Evolutionary conservation across 2,888 invertebrate species (phyloP).

Genomic region (Syrphus vitripennis): DNA sequence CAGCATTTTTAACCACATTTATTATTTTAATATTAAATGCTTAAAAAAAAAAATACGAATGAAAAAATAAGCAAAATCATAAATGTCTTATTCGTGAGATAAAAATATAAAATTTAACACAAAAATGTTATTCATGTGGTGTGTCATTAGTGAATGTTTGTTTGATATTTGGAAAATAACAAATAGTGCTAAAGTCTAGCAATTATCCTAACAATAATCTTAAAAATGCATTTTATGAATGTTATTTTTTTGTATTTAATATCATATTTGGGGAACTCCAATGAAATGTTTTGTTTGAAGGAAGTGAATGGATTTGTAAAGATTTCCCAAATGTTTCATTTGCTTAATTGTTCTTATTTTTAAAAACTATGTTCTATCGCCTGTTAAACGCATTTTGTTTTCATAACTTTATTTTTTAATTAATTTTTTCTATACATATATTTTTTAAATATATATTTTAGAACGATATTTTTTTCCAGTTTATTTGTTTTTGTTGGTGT

Average conservation of each 20-base stretch:
- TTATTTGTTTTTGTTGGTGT: constrained; percentile 27
- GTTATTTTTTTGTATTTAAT: not conserved
- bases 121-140: constrained; percentile 40
- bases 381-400: constrained; percentile 18
- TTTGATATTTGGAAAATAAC: constrained; percentile 16
- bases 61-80: constrained; percentile 14
- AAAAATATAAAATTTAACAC: constrained; percentile 2
- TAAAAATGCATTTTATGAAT: constrained; percentile 11
- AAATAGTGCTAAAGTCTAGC: constrained; percentile 5
- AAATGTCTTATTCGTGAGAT: not conserved
- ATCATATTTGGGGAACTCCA: constrained; percentile 5
- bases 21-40: constrained; percentile 7
- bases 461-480: constrained; percentile 43
- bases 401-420: constrained; percentile 12
- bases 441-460: constrained; percentile 44
- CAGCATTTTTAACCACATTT: constrained; percentile 48
- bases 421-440: constrained; percentile 57
- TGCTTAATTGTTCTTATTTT: constrained; percentile 25
- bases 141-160: constrained; percentile 28
- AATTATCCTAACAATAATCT: constrained; percentile 15
- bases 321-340: constrained; percentile 33
- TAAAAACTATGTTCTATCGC: constrained; percentile 14
- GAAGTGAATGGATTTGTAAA: constrained; percentile 16
- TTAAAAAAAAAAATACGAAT: not conserved
- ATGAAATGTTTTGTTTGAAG: constrained; percentile 35